Evolutionary conservation across 2,113 vertebrate genomes (phyloP), one percentile per base, ranked within the genome.

Genomic region (Heterocephalus glaber): DNA sequence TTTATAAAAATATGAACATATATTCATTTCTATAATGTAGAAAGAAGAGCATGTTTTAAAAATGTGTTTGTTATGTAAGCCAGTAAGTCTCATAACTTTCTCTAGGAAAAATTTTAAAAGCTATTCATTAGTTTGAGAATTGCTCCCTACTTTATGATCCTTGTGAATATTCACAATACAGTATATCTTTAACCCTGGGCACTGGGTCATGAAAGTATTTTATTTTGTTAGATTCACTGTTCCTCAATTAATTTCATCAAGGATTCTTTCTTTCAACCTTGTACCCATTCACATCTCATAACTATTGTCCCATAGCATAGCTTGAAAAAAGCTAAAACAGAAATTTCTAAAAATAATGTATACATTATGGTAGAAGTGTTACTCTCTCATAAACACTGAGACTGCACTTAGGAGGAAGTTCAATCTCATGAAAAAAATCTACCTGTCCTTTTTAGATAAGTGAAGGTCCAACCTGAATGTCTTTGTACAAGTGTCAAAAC

Each of bases 211-310:
- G 20, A 90, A 89, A 92, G 38, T 54, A 94, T 83, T 84, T 93
- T 70, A 65, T 77, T 92, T 84, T 77, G 47, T 74, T 76, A 94
- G 86, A 80, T 10, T 0, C 35, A 49, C 52, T 44, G 52, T 70
- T 83, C 19, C 19, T 66, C 68, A 86, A 91, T 95, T 84, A 92
- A 77, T 93, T 84, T 95, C n/a, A 90, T 44, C 52, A 38, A 76
- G 49, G n/a, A 95, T 61, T 12, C 30, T 13, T 47, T 41, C 89
- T 70, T 30, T 68, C 76, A 92, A 87, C 76, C 16, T 35, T 84
- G 74, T 10, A 86, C 47, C 47, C 35, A 83, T 33, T 93, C 72
- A 44, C 16, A 52, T 83, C 28, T 79, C 86, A 26, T 19, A 95
- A 84, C 38, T 60, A 79, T 41, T 30, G 11, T 83, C 77, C 12